These are phyloP conservation scores for Thymelicus sylvestris DNA, from an alignment of 2,888 invertebrate genomes.

Conservation along the genomic window DNA sequence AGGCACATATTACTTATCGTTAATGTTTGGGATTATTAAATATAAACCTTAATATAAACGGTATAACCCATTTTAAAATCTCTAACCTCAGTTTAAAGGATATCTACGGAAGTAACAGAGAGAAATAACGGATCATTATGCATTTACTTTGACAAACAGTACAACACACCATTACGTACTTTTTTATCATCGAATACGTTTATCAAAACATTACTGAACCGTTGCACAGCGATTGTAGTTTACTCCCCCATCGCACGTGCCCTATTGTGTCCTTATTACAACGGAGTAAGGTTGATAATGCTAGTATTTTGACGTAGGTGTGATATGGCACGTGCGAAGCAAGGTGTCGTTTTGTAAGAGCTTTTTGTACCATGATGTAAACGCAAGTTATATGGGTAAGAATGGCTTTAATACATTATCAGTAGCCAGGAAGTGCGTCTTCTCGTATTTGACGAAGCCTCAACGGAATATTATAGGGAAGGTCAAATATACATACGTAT, in stretches of 20 bases:
- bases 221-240: conserved; percentile 42
- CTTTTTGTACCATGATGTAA: conserved; percentile 3
- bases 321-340: conserved; percentile 27
- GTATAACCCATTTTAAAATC: too few species aligned
- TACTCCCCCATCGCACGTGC: conserved; percentile 48
- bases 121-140: too few species aligned
- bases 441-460: too few species aligned
- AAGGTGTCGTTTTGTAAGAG: conserved; percentile 14
- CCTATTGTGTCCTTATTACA: conserved; percentile 20
- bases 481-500: too few species aligned
- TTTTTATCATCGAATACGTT: conserved; percentile 16
- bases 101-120: too few species aligned
- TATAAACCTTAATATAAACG: too few species aligned
- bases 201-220: conserved; percentile 34
- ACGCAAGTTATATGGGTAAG: not conserved
- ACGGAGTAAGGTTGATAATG: conserved; percentile 17
- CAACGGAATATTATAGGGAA: too few species aligned
- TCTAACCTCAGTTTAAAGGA: too few species aligned
- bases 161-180: not conserved
- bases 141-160: too few species aligned
- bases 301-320: conserved; percentile 23
- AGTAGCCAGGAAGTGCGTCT: too few species aligned
- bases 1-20: too few species aligned
- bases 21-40: too few species aligned
- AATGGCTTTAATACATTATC: not conserved